These are phyloP conservation scores for Acrossocheilus fasciatus DNA, from an alignment of 2,797 vertebrate genomes.

Conservation along the genomic window DNA sequence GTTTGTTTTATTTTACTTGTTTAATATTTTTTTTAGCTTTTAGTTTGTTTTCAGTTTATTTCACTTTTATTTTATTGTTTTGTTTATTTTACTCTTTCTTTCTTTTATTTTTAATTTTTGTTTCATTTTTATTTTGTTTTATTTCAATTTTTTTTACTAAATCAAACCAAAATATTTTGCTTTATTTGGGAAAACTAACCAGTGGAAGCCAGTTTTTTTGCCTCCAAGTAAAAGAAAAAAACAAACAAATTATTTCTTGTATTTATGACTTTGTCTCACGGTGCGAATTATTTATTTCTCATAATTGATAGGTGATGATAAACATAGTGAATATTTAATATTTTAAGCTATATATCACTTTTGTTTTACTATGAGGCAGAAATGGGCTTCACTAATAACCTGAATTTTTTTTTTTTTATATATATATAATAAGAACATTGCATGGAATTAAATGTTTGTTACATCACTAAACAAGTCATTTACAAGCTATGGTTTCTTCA, in stretches of 20 bases:
- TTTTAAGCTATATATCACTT: not conserved
- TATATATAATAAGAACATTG: not conserved
- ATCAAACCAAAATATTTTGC: not conserved
- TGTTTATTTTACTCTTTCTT: not conserved
- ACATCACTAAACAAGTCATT: not conserved
- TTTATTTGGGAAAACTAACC: slow-evolving; percentile 8
- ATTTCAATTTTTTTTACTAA: not conserved
- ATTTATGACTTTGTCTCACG: not conserved
- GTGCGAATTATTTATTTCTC: not conserved
- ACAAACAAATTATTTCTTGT: not conserved
- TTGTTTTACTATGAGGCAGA: not conserved
- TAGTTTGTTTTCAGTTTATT: not conserved
- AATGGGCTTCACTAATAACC: slow-evolving; percentile 15
- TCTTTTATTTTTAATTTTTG: not conserved
- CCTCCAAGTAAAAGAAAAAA: slow-evolving; percentile 8
- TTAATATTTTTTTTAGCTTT: not conserved
- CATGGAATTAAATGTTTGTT: not conserved
- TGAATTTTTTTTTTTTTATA: not conserved
- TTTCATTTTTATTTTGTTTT: not conserved
- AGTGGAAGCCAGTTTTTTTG: slow-evolving; percentile 8
- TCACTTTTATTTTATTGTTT: not conserved
- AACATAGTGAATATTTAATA: not conserved
- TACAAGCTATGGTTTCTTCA: slow-evolving; percentile 29
- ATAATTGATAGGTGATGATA: not conserved
- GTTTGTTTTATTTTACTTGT: not conserved